Base-by-base conservation (phyloP, 2,113 vertebrate genomes). In the Hydrochoerus hydrochaeris region DNA sequence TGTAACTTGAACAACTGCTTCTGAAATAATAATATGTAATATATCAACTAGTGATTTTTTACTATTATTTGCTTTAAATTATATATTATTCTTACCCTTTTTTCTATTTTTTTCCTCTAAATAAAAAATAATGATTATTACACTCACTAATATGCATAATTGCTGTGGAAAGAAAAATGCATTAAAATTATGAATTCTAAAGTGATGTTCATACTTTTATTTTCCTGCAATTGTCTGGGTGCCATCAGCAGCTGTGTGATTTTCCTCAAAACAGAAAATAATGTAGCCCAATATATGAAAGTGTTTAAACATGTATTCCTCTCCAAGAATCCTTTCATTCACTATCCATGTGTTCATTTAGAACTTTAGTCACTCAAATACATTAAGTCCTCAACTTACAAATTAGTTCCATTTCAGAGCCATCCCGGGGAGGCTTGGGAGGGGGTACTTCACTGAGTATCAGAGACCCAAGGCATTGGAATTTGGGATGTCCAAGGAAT, bases 391-490 rank as follows among this genome's bases (percentile, higher is more conserved):
- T 9, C 71, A 26, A 13, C 38, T 41, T 75, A 9, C 38, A 44
- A 75, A 24, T 44, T 22, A 44, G 38, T 26, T 75, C 38, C 38
- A 44, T 12, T 75, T 22, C 24, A 5, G 38, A 78, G 10, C 1
- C 14, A 9, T 35, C 44, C 0, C 0, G 1, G 4, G 22, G 52
- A 38, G 30, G 35, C 3, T n/a, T 57, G 54, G 38, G n/a, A 49
- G 73, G 22, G 24, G 7, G 49, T 1, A 2, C 28, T 14, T 8
- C 30, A 41, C 49, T 4, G 60, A 26, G 8, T 22, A n/a, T 71
- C 69, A 41, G 69, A 2, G 35, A 5, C 52, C 65, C 3, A 5
- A n/a, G 54, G 28, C 7, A 1, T 11, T 1, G 0, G 4, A 78
- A 49, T 32, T 73, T 24, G 22, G 38, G 38, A 41, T 41, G 69